Evolutionary conservation across 2,888 invertebrate genomes (phyloP).

Genomic region (Eupithecia dodoneata): DNA sequence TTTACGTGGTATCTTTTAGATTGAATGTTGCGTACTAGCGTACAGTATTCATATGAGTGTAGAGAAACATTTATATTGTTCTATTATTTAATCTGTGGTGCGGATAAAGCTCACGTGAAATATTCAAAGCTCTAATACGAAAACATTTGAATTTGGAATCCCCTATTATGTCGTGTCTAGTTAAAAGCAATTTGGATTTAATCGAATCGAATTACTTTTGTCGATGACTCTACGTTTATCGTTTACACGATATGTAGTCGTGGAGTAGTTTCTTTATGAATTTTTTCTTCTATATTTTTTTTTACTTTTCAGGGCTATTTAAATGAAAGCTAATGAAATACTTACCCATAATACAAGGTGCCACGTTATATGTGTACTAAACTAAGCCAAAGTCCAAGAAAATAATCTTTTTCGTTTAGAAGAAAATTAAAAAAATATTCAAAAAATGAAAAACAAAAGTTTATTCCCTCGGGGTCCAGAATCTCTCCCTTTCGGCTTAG

Average conservation of each 20-base stretch:
- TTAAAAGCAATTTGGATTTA: slow-evolving; percentile 26
- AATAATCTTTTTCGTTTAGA: too few relatives aligned
- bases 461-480: too few relatives aligned
- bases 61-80: background rate
- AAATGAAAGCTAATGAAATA: background rate
- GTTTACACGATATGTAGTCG: background rate
- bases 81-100: background rate
- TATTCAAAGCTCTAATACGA: slow-evolving; percentile 11
- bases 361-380: too few relatives aligned
- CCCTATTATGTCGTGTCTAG: slow-evolving; percentile 15
- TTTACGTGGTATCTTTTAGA: background rate
- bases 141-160: slow-evolving; percentile 20
- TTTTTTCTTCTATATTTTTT: background rate
- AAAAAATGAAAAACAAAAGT: too few relatives aligned
- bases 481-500: too few relatives aligned
- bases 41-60: background rate
- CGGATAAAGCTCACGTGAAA: background rate
- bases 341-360: background rate
- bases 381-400: too few relatives aligned
- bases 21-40: background rate
- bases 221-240: slow-evolving; percentile 17
- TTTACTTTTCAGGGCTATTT: background rate
- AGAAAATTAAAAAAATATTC: too few relatives aligned
- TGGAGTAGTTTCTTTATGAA: background rate
- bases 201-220: slow-evolving; percentile 24